Conservation (phyloP, 30 jellyfish, hydroid and myxozoan genomes). For the Pelagia noctiluca region DNA sequence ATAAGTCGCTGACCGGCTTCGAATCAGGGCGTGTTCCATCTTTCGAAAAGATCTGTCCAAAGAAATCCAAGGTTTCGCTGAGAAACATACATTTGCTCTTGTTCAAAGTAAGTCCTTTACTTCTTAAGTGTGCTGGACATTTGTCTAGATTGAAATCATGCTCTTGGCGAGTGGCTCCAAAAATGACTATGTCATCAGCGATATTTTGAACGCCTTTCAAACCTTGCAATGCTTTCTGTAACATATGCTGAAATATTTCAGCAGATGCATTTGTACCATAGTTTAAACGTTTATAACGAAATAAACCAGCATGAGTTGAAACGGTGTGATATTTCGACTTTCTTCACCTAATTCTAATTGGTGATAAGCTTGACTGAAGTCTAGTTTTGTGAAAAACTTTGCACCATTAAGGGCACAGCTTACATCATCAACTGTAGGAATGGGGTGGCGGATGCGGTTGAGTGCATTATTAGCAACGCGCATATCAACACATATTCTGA, state of each 20-base stretch:
- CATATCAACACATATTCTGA: constrained; percentile 61
- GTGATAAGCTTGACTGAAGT: constrained; percentile 37
- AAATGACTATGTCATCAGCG: constrained; percentile 53
- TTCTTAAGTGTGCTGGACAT: constrained; percentile 9
- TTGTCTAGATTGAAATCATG: constrained; percentile 34
- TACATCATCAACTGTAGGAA: constrained; percentile 62
- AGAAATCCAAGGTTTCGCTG: constrained; percentile 44
- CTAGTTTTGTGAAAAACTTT: constrained; percentile 42
- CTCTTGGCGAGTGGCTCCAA: constrained; percentile 56
- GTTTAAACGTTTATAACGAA: constrained; percentile 28
- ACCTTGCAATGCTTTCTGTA: constrained; percentile 30
- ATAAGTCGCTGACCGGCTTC: constrained; percentile 24
- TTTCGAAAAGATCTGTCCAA: constrained; percentile 59
- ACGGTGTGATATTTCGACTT: constrained; percentile 39
- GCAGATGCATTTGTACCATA: constrained; percentile 60
- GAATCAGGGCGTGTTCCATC: constrained; percentile 64
- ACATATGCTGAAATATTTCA: constrained; percentile 43
- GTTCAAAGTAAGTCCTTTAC: constrained; percentile 27
- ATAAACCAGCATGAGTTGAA: constrained; percentile 37
- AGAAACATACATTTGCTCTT: constrained; percentile 42
- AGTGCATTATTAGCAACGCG: constrained; percentile 57
- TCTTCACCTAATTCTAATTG: constrained; percentile 36
- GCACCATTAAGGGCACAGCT: constrained; percentile 43
- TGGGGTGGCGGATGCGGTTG: constrained; percentile 49
- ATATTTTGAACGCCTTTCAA: constrained; percentile 15